Percentiles rank a stretch among this genome's conserved stretches.
Conservation (phyloP, 2,888 invertebrate species). For the Mamestra brassicae region DNA sequence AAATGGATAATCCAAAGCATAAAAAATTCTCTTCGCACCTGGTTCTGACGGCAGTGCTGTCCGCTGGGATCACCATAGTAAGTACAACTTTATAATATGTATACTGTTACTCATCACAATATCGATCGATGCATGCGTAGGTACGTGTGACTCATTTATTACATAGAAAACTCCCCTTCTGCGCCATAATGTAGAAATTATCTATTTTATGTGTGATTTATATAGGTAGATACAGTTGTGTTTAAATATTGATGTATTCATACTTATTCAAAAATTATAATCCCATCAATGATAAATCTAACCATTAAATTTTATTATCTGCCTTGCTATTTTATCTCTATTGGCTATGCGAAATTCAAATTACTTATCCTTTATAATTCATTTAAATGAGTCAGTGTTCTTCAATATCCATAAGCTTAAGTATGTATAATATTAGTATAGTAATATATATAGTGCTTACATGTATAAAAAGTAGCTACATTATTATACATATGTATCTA, state of each 20-base stretch:
- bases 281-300: not conserved
- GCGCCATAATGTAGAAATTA: slow-evolving; percentile 1
- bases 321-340: slow-evolving; percentile 40
- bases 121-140: slow-evolving; percentile 38
- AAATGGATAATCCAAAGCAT: slow-evolving; percentile 65
- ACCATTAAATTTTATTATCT: not conserved
- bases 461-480: too few relatives aligned
- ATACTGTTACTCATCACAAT: slow-evolving; percentile 6
- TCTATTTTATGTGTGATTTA: slow-evolving; percentile 9
- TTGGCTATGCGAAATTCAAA: slow-evolving; percentile 47
- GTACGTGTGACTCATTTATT: slow-evolving; percentile 37
- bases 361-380: not conserved
- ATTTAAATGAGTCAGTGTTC: slow-evolving; percentile 4
- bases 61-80: slow-evolving; percentile 78
- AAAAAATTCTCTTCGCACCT: slow-evolving; percentile 70
- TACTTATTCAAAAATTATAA: not conserved
- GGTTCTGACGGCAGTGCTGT: slow-evolving; percentile 70
- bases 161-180: slow-evolving; percentile 5
- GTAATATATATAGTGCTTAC: too few relatives aligned
- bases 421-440: too few relatives aligned
- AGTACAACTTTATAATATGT: slow-evolving; percentile 65
- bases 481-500: too few relatives aligned
- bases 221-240: not conserved
- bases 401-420: not conserved
- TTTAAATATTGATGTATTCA: not conserved